Base-by-base conservation (phyloP, 2,797 vertebrate genomes). In the Chaunax sp. region DNA sequence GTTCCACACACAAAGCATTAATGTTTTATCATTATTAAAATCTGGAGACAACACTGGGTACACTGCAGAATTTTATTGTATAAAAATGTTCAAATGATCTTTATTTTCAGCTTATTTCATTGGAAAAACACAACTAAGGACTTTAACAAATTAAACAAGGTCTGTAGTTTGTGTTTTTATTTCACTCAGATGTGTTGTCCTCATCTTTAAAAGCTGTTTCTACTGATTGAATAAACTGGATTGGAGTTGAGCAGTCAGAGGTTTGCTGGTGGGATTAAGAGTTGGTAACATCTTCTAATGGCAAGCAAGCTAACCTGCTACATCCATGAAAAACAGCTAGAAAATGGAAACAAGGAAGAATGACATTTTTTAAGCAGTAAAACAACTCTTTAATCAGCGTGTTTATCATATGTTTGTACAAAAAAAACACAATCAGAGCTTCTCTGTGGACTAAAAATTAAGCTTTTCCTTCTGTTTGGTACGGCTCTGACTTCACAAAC, bases 21-120 rank as follows among this genome's bases (percentile, higher is more conserved):
- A 57, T 70, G 37, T 72, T 69, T 77, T 19, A 69, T 28, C 10
- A 55, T 50, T 56, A 20, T 43, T 20, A 33, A 67, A 77, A 49
- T 23, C 13, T 15, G 20, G 33, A 43, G 28, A 35, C 14, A 13
- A 33, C 5, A n/a, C n/a, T 6, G 26, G 18, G 19, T 7, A 22
- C 14, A 22, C 1, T 19, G 18, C 25, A 35, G 46, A 54, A 28
- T 45, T n/a, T 10, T 18, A 12, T n/a, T 7, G 10, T 25, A 6
- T 40, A 35, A 25, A 52, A 46, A 51, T 49, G 16, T 18, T 46
- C 22, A 22, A 26, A 22, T n/a, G 14, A 5, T 10, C 11, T 52
- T 61, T 38, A 10, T 11, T 30, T 1, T 1, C 2, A 9, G 44
- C 19, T 6, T 25, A 2, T 8, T 47, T 30, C 1, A n/a, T 58